These are phyloP conservation scores for Rhynchopsitta pachyrhyncha DNA, from an alignment of 2,113 vertebrate genomes.

Conservation along the genomic window DNA sequence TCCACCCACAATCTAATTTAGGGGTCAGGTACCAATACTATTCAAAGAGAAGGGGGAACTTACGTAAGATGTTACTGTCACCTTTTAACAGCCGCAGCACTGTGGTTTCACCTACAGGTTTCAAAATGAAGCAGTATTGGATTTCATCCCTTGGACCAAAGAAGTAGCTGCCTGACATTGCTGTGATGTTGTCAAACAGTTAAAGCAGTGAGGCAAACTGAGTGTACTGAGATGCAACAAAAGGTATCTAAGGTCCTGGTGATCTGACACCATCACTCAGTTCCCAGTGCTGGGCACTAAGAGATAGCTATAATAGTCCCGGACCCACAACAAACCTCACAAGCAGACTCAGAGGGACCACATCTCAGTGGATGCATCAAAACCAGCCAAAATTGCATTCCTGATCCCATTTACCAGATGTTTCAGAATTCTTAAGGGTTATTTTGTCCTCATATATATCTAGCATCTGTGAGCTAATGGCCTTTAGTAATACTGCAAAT, in stretches of 20 bases:
- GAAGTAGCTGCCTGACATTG: not conserved
- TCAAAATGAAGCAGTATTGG: not conserved
- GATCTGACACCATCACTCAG: not conserved
- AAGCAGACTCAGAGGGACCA: not conserved
- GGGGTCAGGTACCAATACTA: not conserved
- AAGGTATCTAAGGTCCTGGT: not conserved
- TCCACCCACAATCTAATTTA: not conserved
- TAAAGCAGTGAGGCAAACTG: not conserved
- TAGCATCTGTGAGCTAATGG: slow-evolving; percentile 45
- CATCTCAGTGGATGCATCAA: not conserved
- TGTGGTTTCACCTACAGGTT: not conserved
- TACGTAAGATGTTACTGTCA: not conserved
- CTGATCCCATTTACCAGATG: slow-evolving; percentile 51
- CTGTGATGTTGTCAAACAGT: not conserved
- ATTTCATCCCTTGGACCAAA: not conserved
- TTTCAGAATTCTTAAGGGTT: slow-evolving; percentile 24
- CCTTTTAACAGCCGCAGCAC: not conserved
- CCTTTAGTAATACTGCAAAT: slow-evolving; percentile 47
- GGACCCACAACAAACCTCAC: not conserved
- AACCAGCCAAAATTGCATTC: not conserved
- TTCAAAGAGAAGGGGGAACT: not conserved
- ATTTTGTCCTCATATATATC: slow-evolving; percentile 32
- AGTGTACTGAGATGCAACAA: not conserved
- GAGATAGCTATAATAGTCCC: not conserved
- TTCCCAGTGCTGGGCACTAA: not conserved